A percentile compares a stretch with the other conserved stretches of the same genome.
Conservation (phyloP, 2,888 invertebrate species). For the Epistrophe grossulariae region DNA sequence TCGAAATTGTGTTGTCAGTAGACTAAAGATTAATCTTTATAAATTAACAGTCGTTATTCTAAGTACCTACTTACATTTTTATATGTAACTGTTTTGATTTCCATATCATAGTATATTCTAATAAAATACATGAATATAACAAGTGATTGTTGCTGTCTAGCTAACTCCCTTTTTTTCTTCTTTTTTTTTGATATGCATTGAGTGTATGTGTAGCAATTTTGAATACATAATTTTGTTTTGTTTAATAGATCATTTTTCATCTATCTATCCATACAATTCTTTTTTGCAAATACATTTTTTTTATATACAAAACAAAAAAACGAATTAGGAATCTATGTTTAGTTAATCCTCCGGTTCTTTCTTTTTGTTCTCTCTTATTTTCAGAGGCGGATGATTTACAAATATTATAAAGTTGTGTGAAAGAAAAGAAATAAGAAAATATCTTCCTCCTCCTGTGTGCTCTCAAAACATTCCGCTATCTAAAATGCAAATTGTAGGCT, state of each 20-base stretch:
- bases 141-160: background rate
- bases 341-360: slow-evolving; percentile 75
- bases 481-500: slow-evolving; percentile 69
- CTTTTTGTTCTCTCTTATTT: slow-evolving; percentile 76
- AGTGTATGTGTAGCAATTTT: background rate
- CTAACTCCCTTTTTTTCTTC: background rate
- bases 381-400: slow-evolving; percentile 73
- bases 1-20: no score
- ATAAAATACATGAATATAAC: background rate
- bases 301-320: slow-evolving; percentile 52
- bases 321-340: slow-evolving; percentile 67
- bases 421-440: slow-evolving; percentile 65
- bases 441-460: slow-evolving; percentile 69
- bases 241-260: background rate
- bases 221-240: background rate
- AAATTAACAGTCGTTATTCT: no score
- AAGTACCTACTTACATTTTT: no score
- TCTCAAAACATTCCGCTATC: slow-evolving; percentile 63
- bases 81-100: no score
- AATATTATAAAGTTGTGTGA: slow-evolving; percentile 70
- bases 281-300: slow-evolving; percentile 62
- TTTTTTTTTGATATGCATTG: background rate
- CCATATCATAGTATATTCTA: background rate
- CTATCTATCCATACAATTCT: slow-evolving; percentile 67
- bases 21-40: no score